Evolutionary conservation across 1,140 invertebrate species (phyloP).

Genomic region (Drosophila tsacasi): DNA sequence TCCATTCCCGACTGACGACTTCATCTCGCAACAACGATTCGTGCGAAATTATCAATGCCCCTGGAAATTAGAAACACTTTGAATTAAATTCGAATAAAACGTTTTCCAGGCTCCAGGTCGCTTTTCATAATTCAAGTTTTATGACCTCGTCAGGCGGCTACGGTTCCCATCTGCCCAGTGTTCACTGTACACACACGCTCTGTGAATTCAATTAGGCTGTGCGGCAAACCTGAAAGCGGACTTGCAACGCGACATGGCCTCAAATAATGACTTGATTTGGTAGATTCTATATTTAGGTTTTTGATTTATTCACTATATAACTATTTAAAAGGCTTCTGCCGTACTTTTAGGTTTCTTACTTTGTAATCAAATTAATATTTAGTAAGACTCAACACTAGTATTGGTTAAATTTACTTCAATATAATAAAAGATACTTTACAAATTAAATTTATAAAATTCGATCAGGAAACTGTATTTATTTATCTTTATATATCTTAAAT

Average conservation of each 20-base stretch:
- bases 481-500: too few relatives aligned
- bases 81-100: slow-evolving; percentile 83
- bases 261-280: slow-evolving; percentile 4
- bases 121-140: slow-evolving; percentile 17
- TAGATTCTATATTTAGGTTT: background rate
- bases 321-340: background rate
- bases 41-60: slow-evolving; percentile 59
- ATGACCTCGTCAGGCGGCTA: slow-evolving; percentile 41
- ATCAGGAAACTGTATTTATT: too few relatives aligned
- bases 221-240: slow-evolving; percentile 52
- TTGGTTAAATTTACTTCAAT: background rate
- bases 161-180: slow-evolving; percentile 32
- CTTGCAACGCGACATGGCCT: slow-evolving; percentile 7
- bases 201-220: slow-evolving; percentile 75
- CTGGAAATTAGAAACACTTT: slow-evolving; percentile 78
- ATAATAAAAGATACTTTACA: background rate
- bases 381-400: background rate
- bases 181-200: slow-evolving; percentile 37
- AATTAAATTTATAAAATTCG: background rate
- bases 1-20: slow-evolving; percentile 73
- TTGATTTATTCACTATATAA: too few relatives aligned
- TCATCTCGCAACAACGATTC: slow-evolving; percentile 45
- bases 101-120: slow-evolving; percentile 37
- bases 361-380: background rate
- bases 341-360: background rate